Base-by-base conservation (phyloP, 35 echinoderm and acorn worm species). In the Hemicentrotus pulcherrimus region DNA sequence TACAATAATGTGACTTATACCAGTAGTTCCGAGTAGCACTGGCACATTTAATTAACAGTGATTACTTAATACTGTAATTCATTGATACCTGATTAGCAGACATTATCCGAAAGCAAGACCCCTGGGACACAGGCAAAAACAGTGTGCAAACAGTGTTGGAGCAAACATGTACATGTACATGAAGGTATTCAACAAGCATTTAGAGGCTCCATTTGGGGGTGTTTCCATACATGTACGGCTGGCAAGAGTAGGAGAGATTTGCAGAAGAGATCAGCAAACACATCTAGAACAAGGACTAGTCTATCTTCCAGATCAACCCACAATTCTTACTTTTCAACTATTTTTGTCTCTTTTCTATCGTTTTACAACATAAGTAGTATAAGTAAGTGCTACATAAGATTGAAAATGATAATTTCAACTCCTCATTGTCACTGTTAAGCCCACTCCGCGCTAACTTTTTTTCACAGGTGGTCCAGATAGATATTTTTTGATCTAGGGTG, bases 31-130 rank as follows among this genome's bases (percentile, higher is more conserved):
- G 19, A 4, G n/a, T 78, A 28, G 19, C 5, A 78, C 65, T 24
- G 22, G 65, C 22, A 78, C 3, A 28, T n/a, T 7, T 78, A 22
- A 78, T 78, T 28, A 3, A 78, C 24, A 78, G 50, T 55, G 15
- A 78, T 78, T 78, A 78, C 65, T 55, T 50, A 50, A 19, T n/a
- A 78, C 65, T 78, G 65, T 78, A n/a, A 78, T 78, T 78, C 65
- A 78, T 78, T 78, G 65, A 78, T 78, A 30, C 19, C 6, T 78
- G 65, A 28, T 78, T 8, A n/a, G 28, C 65, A n/a, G 65, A 78
- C 65, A 28, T 78, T 22, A 78, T 22, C 65, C 65, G 6, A 78
- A 28, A 78, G 65, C 65, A 78, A 78, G 65, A 78, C 18, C 65
- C 65, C 65, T 78, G 65, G 22, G 65, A 78, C 4, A 28, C 22